Evolutionary conservation across 2,888 invertebrate genomes (phyloP).

Genomic region (Heliothis peltigera): DNA sequence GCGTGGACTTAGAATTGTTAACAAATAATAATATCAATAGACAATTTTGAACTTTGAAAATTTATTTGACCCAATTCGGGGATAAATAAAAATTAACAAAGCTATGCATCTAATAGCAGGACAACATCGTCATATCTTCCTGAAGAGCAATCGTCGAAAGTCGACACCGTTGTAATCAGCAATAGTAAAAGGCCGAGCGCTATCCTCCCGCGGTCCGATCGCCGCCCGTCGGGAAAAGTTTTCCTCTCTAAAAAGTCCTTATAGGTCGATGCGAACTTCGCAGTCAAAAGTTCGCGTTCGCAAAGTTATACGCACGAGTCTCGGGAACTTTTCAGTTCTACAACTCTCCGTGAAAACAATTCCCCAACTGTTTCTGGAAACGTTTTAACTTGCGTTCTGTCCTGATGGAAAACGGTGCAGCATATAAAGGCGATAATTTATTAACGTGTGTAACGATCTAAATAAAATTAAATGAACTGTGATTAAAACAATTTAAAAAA

Average conservation of each 20-base stretch:
- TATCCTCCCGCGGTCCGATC: constrained; percentile 62
- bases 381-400: constrained; percentile 45
- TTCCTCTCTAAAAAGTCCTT: constrained; percentile 73
- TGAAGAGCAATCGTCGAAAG: constrained; percentile 24
- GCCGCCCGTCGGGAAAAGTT: constrained; percentile 76
- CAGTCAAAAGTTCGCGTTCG: constrained; percentile 82
- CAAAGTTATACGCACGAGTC: constrained; percentile 82
- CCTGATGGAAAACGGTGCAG: constrained; percentile 55
- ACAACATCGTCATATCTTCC: constrained; percentile 3
- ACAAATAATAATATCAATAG: constrained; percentile 43
- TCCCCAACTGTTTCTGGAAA: constrained; percentile 56
- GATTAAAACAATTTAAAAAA: constrained; percentile 43
- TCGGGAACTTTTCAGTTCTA: constrained; percentile 75
- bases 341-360: constrained; percentile 82
- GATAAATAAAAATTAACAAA: constrained; percentile 22
- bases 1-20: constrained; percentile 48
- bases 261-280: constrained; percentile 80
- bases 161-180: constrained; percentile 34
- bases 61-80: constrained; percentile 25
- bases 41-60: constrained; percentile 28
- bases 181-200: constrained; percentile 58
- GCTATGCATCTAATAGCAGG: constrained; percentile 1
- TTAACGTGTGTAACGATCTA: constrained; percentile 52
- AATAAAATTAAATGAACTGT: constrained; percentile 37
- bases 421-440: constrained; percentile 22